Base-by-base conservation (phyloP, 2,113 vertebrate genomes). In the Chaetura pelagica region DNA sequence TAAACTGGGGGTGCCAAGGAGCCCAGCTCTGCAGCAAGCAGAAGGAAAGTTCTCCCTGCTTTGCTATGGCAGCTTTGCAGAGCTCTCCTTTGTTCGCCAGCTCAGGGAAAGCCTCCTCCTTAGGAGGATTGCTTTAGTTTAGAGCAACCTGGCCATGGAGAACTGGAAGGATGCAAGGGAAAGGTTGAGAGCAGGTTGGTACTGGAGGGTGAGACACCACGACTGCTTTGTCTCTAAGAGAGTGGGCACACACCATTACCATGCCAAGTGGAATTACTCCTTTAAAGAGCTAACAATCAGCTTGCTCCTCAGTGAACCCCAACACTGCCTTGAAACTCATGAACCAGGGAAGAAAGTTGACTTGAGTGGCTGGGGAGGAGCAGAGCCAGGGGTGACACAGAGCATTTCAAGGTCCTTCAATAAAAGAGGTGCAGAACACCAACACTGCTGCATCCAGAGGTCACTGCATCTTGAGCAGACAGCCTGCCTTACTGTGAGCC, bases 31-130 rank as follows among this genome's bases (percentile, higher is more conserved):
- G 81, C 58, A 58, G 87, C 14, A 8, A 58, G 67, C 84, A 74
- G 72, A 4, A 38, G 82, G 34, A 71, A 16, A 93, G 72, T 87
- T 80, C 82, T 73, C 46, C 64, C 49, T 1, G 9, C 74, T 38
- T 62, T 1, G 0, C 29, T 20, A 14, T 0, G 1, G 73, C 52
- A 26, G 66, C 54, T 87, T 2, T 32, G 52, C 87, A 67, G 57
- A 89, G 77, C 81, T 38, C 38, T 81, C 38, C 67, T 27, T 85
- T 2, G 0, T 4, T 16, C 2, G 0, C 30, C 0, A 0, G n/a
- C 49, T 26, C 6, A 8, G 46, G 42, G 38, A 40, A n/a, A 38
- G 40, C 49, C 46, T 27, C 38, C 63, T 71, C 40, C 67, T 40
- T 12, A 72, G 38, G 7, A 44, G 67, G 35, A 49, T 20, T n/a